Base-by-base conservation (phyloP, 2,888 invertebrate genomes). In the Hyppa rectilinea region DNA sequence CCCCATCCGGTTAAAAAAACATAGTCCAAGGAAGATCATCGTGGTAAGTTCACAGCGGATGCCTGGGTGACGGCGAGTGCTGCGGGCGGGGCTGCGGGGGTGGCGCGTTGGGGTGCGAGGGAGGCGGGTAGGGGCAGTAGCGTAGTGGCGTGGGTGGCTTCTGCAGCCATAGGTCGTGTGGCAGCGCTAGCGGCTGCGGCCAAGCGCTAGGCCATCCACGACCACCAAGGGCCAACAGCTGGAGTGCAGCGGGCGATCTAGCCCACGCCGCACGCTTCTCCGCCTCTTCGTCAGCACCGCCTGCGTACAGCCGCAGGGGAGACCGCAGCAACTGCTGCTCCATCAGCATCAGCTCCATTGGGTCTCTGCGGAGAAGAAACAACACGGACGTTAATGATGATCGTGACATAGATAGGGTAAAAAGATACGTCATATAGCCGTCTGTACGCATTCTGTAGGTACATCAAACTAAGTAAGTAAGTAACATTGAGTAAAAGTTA, bases 151-250 rank as follows among this genome's bases (percentile, higher is more conserved):
- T 87, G 4, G 96, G 96, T 1, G 98, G 98, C 91, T 99, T 99
- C 96, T 98, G 99, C 97, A 99, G 98, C 96, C 99, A 99, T 14
- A 98, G 98, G 90, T 99, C 98, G 77, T 98, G 98, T 85, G 98
- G 98, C 63, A 98, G 95, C 43, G 98, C 96, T 87, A 98, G 97
- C 0, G 98, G 98, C 92, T 98, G 98, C 88, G 98, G 98, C 91
- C 89, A 98, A 90, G 98, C 98, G 97, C 98, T 97, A 89, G 98
- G 98, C 84, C 98, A 98, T 88, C 98, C 98, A 80, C 98, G 97
- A 17, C 97, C 97, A 74, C 97, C 97, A 52, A 97, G 95, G 74
- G 92, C 95, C 85, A 91, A 92, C 85, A 91, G 89, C 84, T 90
- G 96, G 86, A 91, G 88, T 80, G 92, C 96, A 53, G 93, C 95